These are phyloP conservation scores for Melanostigma gelatinosum DNA, from an alignment of 2,113 vertebrate genomes.

Conservation along the genomic window DNA sequence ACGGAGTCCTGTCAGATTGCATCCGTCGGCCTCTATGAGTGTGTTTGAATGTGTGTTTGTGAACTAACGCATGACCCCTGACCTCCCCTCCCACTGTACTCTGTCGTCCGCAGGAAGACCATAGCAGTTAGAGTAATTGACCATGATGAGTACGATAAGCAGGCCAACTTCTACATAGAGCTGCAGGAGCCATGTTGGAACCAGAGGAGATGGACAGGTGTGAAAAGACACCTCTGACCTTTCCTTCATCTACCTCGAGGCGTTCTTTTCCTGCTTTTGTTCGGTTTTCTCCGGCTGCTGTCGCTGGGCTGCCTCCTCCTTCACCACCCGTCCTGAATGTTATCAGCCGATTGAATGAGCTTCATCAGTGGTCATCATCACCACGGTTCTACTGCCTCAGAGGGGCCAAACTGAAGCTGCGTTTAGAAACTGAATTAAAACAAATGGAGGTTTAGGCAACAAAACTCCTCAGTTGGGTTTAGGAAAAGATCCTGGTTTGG, in stretches of 20 bases:
- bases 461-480: no score
- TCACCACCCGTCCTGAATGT: not conserved
- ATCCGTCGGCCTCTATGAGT: not conserved
- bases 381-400: not conserved
- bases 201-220: constrained; percentile 94
- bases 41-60: constrained; percentile 63
- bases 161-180: constrained; percentile 94
- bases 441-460: no score
- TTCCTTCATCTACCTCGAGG: constrained; percentile 20
- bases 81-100: constrained; percentile 65
- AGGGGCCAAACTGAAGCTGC: not conserved
- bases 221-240: constrained; percentile 74
- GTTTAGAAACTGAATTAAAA: no score
- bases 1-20: not conserved
- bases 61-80: constrained; percentile 73
- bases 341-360: not conserved
- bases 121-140: constrained; percentile 93
- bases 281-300: constrained; percentile 76
- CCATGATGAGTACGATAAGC: constrained; percentile 95
- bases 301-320: constrained; percentile 38
- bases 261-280: constrained; percentile 36
- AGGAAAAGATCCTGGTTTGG: no score
- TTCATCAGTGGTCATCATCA: not conserved
- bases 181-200: constrained; percentile 94
- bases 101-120: constrained; percentile 94